A percentile compares a stretch with the other conserved stretches of the same genome.
These are phyloP conservation scores for Melopsittacus undulatus DNA, from an alignment of 2,797 vertebrate species.

Conservation along the genomic window DNA sequence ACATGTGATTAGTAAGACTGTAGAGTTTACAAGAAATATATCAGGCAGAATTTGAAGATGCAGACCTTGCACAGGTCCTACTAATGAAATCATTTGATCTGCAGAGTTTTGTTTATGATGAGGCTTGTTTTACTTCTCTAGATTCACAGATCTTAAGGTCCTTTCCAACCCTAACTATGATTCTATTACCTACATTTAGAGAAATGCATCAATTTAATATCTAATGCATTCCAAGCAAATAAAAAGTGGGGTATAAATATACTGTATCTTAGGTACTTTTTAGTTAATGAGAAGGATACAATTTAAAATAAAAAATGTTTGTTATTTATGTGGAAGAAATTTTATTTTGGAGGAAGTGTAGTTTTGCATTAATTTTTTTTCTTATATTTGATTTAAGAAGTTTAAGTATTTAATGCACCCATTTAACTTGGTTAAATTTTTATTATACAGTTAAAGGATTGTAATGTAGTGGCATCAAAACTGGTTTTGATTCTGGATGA, in stretches of 20 bases:
- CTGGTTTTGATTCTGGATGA: conserved; percentile 95
- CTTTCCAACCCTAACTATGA: too few relatives aligned
- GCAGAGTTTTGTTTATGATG: background rate
- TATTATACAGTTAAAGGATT: conserved; percentile 90
- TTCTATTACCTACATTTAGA: background rate
- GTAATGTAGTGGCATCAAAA: conserved; percentile 96
- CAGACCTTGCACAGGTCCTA: background rate
- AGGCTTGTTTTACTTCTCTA: background rate
- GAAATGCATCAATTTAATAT: background rate
- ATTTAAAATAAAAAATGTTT: background rate
- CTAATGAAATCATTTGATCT: background rate
- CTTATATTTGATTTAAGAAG: background rate
- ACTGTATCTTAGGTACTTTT: background rate
- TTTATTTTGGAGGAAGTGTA: background rate
- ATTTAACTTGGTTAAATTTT: conserved; percentile 24
- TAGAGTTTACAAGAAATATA: background rate
- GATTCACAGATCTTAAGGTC: background rate
- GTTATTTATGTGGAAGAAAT: background rate
- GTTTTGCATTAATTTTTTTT: background rate
- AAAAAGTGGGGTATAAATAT: background rate
- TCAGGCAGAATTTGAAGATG: background rate
- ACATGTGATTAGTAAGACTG: background rate
- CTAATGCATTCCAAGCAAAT: background rate
- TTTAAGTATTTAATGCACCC: background rate
- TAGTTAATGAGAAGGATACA: background rate